Evolutionary conservation across 2,113 vertebrate genomes (phyloP).

Genomic region (Upupa epops): DNA sequence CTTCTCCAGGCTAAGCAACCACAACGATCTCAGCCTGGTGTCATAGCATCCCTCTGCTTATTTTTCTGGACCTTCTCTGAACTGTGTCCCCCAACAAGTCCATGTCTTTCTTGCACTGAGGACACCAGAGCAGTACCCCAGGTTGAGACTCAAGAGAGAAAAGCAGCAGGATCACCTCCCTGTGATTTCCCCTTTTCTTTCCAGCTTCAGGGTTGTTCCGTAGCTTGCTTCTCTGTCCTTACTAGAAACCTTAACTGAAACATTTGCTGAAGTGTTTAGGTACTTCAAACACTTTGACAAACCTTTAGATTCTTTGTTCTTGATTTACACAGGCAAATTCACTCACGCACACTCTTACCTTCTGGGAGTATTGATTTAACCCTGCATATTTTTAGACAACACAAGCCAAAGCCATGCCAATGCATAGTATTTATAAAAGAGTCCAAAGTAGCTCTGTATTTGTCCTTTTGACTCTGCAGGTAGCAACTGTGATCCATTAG

Average conservation of each 20-base stretch:
- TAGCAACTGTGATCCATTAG: rapidly evolving
- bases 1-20: no score
- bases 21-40: no score
- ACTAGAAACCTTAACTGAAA: neutral
- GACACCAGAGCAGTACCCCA: no score
- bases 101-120: no score
- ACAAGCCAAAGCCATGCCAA: neutral
- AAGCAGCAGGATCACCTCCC: no score
- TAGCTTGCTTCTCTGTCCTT: neutral
- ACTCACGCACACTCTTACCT: neutral
- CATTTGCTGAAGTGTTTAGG: neutral
- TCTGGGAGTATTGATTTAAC: conserved; percentile 16
- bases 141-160: no score
- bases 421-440: neutral
- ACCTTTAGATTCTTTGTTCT: neutral
- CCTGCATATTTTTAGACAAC: neutral
- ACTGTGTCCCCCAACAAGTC: no score
- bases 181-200: neutral
- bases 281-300: no score
- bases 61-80: no score
- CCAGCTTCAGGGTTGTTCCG: neutral
- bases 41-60: no score
- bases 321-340: neutral
- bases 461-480: neutral
- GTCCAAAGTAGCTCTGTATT: neutral